These are phyloP conservation scores for Branchipolynoe longqiensis DNA, from an alignment of 2,888 invertebrate species.

Conservation along the genomic window DNA sequence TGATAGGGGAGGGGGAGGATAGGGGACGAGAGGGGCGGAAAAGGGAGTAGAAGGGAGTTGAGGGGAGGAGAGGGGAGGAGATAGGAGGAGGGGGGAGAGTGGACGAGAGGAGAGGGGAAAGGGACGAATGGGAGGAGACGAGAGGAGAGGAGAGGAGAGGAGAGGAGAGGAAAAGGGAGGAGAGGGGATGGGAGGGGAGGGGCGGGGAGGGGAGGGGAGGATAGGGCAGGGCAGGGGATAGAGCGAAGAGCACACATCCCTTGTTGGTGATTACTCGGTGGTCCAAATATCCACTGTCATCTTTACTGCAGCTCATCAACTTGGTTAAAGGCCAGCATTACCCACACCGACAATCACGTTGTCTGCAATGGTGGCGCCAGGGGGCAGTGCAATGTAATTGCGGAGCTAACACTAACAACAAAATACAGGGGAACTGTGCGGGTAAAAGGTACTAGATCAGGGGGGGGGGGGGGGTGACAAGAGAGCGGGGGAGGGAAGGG, in stretches of 20 bases:
- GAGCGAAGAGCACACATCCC: no score
- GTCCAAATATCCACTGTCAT: no score
- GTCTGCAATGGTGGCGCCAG: no score
- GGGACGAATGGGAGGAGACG: slow-evolving; percentile 14
- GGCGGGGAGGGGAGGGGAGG: background rate
- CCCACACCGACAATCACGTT: no score
- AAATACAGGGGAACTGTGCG: no score
- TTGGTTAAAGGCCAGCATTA: no score
- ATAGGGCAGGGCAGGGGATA: background rate
- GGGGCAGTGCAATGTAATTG: no score
- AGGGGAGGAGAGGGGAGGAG: slow-evolving; percentile 28
- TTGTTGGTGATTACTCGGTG: no score
- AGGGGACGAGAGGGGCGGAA: background rate
- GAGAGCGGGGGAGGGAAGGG: background rate
- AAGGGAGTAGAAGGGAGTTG: background rate
- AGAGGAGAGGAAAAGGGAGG: slow-evolving; percentile 30
- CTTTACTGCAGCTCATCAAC: no score
- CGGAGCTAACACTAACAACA: no score
- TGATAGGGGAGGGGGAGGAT: background rate
- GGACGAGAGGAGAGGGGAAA: slow-evolving; percentile 3
- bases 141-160: slow-evolving; percentile 16
- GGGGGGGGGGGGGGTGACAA: background rate
- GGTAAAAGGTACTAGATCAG: no score
- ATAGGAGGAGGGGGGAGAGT: background rate
- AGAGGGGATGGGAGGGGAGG: background rate